A percentile compares a stretch with the other conserved stretches of the same genome.
Conservation (phyloP, 2,888 invertebrate species). For the Drosophila quinaria region DNA sequence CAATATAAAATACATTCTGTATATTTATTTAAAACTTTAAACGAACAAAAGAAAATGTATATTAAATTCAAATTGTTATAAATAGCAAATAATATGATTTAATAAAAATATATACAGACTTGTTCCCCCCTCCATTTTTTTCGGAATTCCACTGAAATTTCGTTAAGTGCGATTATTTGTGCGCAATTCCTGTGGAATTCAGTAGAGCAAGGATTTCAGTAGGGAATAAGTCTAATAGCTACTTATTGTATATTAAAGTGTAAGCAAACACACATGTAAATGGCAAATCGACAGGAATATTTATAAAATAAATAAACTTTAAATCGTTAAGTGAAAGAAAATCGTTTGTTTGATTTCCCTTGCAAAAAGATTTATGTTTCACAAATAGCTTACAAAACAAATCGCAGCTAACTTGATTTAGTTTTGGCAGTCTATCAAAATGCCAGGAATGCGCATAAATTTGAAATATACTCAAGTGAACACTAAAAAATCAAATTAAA, state of each 20-base stretch:
- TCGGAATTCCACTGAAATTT: constrained; percentile 2
- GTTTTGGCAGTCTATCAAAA: constrained; percentile 42
- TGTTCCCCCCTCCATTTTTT: neutral
- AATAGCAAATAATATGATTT: constrained; percentile 42
- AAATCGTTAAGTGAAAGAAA: constrained; percentile 55
- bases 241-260: constrained; percentile 44
- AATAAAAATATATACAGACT: constrained; percentile 16
- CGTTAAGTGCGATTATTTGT: neutral
- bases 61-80: constrained; percentile 58
- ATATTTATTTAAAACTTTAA: constrained; percentile 45
- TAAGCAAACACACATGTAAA: constrained; percentile 69
- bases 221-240: constrained; percentile 26
- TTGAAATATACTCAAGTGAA: constrained; percentile 54
- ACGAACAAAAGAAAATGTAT: constrained; percentile 35
- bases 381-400: constrained; percentile 31
- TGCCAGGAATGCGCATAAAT: constrained; percentile 60
- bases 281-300: constrained; percentile 75
- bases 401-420: constrained; percentile 17
- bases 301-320: constrained; percentile 74
- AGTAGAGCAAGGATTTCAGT: neutral
- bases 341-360: neutral
- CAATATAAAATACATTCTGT: constrained; percentile 22
- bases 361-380: neutral
- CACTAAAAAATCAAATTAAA: constrained; percentile 76
- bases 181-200: constrained; percentile 2